A percentile compares a stretch with the other conserved stretches of the same genome.
Evolutionary conservation across 2,888 invertebrate species (phyloP).

Genomic region (Trichopria drosophilae): DNA sequence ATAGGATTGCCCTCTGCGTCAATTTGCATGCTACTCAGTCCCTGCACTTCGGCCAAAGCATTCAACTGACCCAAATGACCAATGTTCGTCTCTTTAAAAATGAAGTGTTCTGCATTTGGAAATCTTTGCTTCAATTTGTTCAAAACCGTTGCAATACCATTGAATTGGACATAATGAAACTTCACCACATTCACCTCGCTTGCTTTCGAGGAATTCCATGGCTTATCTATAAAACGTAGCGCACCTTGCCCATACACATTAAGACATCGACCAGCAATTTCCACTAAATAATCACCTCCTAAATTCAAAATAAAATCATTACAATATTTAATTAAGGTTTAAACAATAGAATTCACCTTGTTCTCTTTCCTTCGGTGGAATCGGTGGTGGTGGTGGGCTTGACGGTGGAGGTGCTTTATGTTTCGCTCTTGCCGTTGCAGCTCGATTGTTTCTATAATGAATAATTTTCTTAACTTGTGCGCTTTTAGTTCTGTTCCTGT

Average conservation of each 20-base stretch:
- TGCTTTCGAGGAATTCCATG: slow-evolving; percentile 79
- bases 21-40: slow-evolving; percentile 73
- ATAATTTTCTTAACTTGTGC: slow-evolving; percentile 57
- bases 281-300: slow-evolving; percentile 88
- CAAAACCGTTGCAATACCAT: slow-evolving; percentile 74
- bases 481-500: slow-evolving; percentile 46
- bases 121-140: slow-evolving; percentile 78
- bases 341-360: slow-evolving; percentile 61
- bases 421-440: slow-evolving; percentile 68
- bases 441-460: slow-evolving; percentile 62
- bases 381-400: slow-evolving; percentile 61
- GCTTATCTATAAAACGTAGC: slow-evolving; percentile 76
- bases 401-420: slow-evolving; percentile 60
- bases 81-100: slow-evolving; percentile 76
- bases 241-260: slow-evolving; percentile 89
- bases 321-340: slow-evolving; percentile 4
- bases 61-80: slow-evolving; percentile 82
- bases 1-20: slow-evolving; percentile 86
- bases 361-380: slow-evolving; percentile 68
- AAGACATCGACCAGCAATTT: slow-evolving; percentile 79
- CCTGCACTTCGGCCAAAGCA: slow-evolving; percentile 85
- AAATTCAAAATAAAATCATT: slow-evolving; percentile 14
- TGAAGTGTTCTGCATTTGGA: slow-evolving; percentile 78
- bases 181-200: slow-evolving; percentile 79
- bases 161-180: slow-evolving; percentile 87